A percentile compares a stretch with the other conserved stretches of the same genome.
Evolutionary conservation across 2,113 vertebrate genomes (phyloP).

Genomic region (Bagarius yarrelli): DNA sequence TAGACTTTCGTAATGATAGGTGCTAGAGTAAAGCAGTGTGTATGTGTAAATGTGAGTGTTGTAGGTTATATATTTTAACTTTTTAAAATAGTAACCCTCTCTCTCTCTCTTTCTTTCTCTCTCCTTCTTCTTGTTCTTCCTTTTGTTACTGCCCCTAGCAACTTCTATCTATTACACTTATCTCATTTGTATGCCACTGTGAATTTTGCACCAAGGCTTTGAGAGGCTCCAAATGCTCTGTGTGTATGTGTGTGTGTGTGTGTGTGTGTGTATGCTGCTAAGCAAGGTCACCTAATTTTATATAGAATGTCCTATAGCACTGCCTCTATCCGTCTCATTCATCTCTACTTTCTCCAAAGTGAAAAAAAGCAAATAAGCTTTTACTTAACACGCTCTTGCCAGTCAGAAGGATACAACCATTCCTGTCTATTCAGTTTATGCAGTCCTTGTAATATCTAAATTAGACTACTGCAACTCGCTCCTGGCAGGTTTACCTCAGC

Average conservation of each 20-base stretch:
- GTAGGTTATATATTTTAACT: conserved; percentile 20
- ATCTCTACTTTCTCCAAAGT: neutral
- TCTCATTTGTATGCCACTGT: conserved; percentile 50
- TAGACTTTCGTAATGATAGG: conserved; percentile 35
- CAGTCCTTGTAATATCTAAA: too few species aligned
- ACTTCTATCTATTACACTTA: conserved; percentile 42
- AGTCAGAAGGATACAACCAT: too few species aligned
- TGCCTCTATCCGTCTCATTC: neutral
- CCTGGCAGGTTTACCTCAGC: too few species aligned
- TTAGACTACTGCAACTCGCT: too few species aligned
- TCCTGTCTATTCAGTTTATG: too few species aligned
- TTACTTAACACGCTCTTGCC: too few species aligned
- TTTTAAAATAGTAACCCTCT: conserved; percentile 47
- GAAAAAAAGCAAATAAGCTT: neutral
- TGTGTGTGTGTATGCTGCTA: conserved; percentile 17
- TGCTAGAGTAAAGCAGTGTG: neutral
- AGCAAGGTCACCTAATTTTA: conserved; percentile 38
- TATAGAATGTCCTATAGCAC: conserved; percentile 1
- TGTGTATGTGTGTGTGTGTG: conserved; percentile 3
- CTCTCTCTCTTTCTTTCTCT: conserved; percentile 37
- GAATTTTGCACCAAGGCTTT: conserved; percentile 38
- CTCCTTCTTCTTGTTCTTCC: conserved; percentile 36
- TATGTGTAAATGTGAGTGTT: conserved; percentile 31
- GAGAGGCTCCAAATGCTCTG: conserved; percentile 38
- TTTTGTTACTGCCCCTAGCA: conserved; percentile 28